Conservation (phyloP, 2,888 invertebrate species). For the Lordiphosa fenestrarum region DNA sequence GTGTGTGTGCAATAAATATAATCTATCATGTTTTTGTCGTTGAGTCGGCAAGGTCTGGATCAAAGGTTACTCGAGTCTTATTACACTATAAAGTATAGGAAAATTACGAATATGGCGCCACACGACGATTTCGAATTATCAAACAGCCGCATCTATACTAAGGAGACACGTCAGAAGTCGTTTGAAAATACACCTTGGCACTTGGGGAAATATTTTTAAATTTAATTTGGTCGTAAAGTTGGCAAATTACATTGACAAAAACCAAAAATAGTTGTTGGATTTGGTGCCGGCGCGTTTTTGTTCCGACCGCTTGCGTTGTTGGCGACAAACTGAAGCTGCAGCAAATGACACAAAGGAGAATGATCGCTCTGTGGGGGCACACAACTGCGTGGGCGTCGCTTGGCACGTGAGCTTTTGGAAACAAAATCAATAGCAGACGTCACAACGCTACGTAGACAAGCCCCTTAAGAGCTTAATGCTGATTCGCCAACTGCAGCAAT, state of each 20-base stretch:
- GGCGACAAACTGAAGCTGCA: slow-evolving; percentile 42
- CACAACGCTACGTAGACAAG: slow-evolving; percentile 41
- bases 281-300: slow-evolving; percentile 9
- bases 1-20: slow-evolving; percentile 17
- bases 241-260: slow-evolving; percentile 16
- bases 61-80: slow-evolving; percentile 15
- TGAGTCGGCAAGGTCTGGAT: slow-evolving; percentile 2
- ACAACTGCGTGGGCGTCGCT: no score
- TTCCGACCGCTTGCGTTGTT: slow-evolving; percentile 29
- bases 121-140: slow-evolving; percentile 12
- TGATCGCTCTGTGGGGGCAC: no score
- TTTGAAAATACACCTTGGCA: slow-evolving; percentile 1
- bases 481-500: slow-evolving; percentile 46
- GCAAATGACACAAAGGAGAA: not conserved
- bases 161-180: not conserved
- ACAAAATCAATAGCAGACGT: slow-evolving; percentile 36
- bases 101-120: no score
- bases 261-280: slow-evolving; percentile 6
- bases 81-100: not conserved
- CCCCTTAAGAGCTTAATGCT: slow-evolving; percentile 45
- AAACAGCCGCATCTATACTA: not conserved
- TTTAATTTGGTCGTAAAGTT: slow-evolving; percentile 15
- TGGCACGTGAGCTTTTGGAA: no score
- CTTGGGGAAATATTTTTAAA: not conserved
- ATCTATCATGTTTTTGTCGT: slow-evolving; percentile 11